Conservation (phyloP, 1,140 invertebrate genomes). For the Sycophila sp. region DNA sequence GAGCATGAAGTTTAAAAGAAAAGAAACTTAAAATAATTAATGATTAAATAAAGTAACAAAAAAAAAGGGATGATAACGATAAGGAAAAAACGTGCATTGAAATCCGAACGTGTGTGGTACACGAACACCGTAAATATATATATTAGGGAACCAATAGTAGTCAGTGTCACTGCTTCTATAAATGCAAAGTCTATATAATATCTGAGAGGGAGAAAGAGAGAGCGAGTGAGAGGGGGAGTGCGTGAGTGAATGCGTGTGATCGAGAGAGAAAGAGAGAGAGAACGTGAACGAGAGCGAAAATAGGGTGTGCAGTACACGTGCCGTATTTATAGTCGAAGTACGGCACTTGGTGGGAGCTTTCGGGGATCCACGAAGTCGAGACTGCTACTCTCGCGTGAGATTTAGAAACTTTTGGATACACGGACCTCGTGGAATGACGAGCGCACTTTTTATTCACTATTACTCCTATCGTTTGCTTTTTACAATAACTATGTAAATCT, state of each 20-base stretch:
- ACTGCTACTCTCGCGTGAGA: constrained; percentile 8
- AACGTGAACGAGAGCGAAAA: neutral
- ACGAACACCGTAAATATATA: neutral
- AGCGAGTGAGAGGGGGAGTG: neutral
- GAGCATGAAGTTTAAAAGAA: neutral
- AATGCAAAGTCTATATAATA: constrained; percentile 39
- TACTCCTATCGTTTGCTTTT: too few relatives aligned
- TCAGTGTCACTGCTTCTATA: constrained; percentile 39
- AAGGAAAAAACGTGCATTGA: constrained; percentile 13
- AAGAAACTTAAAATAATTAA: neutral
- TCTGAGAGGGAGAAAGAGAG: neutral
- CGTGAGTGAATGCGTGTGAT: neutral
- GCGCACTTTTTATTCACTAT: too few relatives aligned
- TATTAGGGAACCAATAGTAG: constrained; percentile 34
- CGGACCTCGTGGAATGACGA: too few relatives aligned
- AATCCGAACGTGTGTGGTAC: neutral
- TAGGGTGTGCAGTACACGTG: constrained; percentile 10
- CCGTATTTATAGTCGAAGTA: constrained; percentile 28
- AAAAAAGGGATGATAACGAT: neutral
- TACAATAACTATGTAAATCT: too few relatives aligned
- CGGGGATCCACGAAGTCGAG: constrained; percentile 18
- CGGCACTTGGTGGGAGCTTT: constrained; percentile 33
- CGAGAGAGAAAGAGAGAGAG: neutral
- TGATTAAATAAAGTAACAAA: constrained; percentile 1
- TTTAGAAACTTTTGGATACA: constrained; percentile 34